Conservation (phyloP, 2,113 vertebrate species). For the Rhinolophus ferrumequinum region DNA sequence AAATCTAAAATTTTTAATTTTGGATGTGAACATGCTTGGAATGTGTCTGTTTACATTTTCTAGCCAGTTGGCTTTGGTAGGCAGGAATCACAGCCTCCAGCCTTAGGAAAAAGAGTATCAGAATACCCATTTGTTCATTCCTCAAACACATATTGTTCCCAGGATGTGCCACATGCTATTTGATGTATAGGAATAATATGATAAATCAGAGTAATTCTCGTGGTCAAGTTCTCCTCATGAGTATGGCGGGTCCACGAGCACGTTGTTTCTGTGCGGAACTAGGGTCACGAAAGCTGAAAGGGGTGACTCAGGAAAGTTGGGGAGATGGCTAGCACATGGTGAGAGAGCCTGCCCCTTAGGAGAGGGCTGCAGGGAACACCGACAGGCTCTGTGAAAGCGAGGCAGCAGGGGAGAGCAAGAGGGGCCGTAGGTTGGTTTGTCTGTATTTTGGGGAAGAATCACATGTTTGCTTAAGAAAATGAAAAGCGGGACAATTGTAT, state of each 20-base stretch:
- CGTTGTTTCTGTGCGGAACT: background rate
- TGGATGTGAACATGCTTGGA: background rate
- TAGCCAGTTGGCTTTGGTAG: background rate
- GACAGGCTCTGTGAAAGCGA: background rate
- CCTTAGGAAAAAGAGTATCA: background rate
- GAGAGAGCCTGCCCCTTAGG: background rate
- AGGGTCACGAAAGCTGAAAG: background rate
- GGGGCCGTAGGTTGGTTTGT: background rate
- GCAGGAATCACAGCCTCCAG: background rate
- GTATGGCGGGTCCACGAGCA: rapidly evolving
- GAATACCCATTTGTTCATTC: background rate
- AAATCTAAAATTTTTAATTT: background rate
- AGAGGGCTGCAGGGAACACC: background rate
- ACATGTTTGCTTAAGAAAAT: too few relatives aligned
- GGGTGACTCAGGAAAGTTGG: background rate
- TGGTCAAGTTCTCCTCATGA: too few relatives aligned
- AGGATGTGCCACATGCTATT: background rate
- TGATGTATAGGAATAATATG: background rate
- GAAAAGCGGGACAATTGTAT: too few relatives aligned
- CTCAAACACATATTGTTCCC: background rate
- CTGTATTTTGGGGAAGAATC: too few relatives aligned
- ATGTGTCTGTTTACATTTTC: background rate
- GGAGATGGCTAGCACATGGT: background rate
- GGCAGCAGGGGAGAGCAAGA: background rate
- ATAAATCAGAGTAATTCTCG: background rate